Evolutionary conservation across 2,888 invertebrate species (phyloP).

Genomic region (Tipula confusa): DNA sequence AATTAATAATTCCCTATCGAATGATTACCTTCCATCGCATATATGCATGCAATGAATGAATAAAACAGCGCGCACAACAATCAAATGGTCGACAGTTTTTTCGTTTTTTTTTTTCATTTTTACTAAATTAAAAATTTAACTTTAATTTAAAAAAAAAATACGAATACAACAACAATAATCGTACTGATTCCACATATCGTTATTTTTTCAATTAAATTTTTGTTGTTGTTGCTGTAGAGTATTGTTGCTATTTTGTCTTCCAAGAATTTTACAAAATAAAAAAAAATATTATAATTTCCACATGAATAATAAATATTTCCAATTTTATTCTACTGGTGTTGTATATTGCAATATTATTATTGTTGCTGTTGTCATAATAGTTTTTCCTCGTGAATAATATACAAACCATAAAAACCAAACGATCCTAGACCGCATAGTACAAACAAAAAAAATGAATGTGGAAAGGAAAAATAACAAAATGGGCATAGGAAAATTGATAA

Average conservation of each 20-base stretch:
- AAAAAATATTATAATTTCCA: background rate
- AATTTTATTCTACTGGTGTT: background rate
- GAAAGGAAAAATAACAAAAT: background rate
- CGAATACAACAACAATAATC: background rate
- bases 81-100: slow-evolving; percentile 21
- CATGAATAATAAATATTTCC: slow-evolving; percentile 4
- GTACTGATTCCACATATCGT: background rate
- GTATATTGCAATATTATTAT: background rate
- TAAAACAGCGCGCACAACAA: background rate
- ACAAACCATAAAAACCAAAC: background rate
- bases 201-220: background rate
- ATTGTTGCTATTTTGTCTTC: slow-evolving; percentile 15
- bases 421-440: background rate
- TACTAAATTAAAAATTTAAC: background rate
- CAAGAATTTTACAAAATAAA: background rate
- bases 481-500: background rate
- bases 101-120: background rate
- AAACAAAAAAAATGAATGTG: background rate
- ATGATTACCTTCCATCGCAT: background rate
- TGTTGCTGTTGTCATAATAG: background rate
- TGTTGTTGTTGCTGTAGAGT: background rate
- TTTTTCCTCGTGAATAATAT: slow-evolving; percentile 13
- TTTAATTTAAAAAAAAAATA: background rate
- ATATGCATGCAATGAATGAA: background rate
- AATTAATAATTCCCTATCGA: background rate